A percentile compares a stretch with the other conserved stretches of the same genome.
Conservation (phyloP, 1,140 invertebrate species). For the Marisa cornuarietis region DNA sequence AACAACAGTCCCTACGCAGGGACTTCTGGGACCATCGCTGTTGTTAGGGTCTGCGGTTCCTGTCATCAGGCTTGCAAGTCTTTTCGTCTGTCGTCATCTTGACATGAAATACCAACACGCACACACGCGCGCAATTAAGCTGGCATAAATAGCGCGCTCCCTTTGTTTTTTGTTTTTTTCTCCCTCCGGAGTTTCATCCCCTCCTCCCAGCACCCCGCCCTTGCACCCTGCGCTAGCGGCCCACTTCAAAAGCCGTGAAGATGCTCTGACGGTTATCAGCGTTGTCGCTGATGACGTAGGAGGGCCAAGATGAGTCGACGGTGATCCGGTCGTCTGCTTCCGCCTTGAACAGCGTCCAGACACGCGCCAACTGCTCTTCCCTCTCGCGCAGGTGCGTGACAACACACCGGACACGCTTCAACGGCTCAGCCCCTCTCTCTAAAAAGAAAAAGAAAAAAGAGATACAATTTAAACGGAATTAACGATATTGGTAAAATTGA, state of each 20-base stretch:
- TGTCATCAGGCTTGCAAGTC: not conserved
- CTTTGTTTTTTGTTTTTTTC: constrained; percentile 1
- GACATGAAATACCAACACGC: not conserved
- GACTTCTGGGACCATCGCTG: no score
- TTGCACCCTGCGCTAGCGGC: not conserved
- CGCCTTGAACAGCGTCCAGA: constrained; percentile 18
- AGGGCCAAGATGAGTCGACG: constrained; percentile 13
- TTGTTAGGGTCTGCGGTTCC: not conserved
- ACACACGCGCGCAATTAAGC: no score
- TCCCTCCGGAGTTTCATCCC: constrained; percentile 2
- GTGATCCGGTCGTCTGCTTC: constrained; percentile 13
- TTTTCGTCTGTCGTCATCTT: not conserved
- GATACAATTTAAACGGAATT: not conserved
- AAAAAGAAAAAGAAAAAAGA: not conserved
- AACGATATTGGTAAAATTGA: no score
- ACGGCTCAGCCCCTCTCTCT: not conserved
- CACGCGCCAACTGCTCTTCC: constrained; percentile 20
- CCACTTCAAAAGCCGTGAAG: constrained; percentile 5
- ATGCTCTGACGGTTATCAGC: constrained; percentile 3
- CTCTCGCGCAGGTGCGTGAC: constrained; percentile 7
- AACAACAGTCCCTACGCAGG: no score
- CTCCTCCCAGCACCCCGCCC: no score
- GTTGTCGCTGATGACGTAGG: constrained; percentile 16
- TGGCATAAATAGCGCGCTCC: not conserved
- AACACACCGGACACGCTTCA: not conserved